phyloP scores from a whole-genome alignment of 2,797 vertebrate species.

The Malurus leucopterus region DNA sequence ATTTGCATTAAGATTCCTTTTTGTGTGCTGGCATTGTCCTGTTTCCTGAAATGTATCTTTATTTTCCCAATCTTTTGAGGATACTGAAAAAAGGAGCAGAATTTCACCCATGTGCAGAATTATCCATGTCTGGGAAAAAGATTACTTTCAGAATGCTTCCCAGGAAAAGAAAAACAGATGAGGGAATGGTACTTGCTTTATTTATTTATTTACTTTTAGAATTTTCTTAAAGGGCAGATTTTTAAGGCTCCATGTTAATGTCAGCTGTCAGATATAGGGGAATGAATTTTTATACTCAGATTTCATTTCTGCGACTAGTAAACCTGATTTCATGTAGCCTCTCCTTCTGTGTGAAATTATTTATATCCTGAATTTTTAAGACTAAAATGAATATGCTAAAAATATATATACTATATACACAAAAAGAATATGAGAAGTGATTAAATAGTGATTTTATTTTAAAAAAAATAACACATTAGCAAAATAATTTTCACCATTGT shows the following conservation, averaged over 20 bases:
- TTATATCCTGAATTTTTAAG: neutral
- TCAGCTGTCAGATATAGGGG: conserved; percentile 20
- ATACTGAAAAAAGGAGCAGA: conserved; percentile 28
- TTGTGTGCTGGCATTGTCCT: neutral
- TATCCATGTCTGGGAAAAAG: conserved; percentile 61
- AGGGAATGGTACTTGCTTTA: conserved; percentile 11
- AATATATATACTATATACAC: neutral
- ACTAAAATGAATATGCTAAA: neutral
- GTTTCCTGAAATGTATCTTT: conserved; percentile 32
- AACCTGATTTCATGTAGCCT: conserved; percentile 2
- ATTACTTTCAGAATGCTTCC: conserved; percentile 38
- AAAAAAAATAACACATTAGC: accelerated
- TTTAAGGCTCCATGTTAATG: conserved; percentile 14
- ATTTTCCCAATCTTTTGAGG: conserved; percentile 25
- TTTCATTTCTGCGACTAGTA: neutral
- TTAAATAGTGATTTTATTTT: neutral
- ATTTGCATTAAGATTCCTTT: neutral
- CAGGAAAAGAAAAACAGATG: conserved; percentile 62
- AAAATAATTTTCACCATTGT: neutral
- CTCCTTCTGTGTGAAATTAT: neutral
- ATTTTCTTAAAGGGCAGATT: conserved; percentile 39
- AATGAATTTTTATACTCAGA: conserved; percentile 22
- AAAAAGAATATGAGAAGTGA: neutral
- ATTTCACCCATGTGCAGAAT: conserved; percentile 45
- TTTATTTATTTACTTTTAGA: conserved; percentile 19